A percentile compares a stretch with the other conserved stretches of the same genome.
Evolutionary conservation across 2,797 vertebrate genomes (phyloP).

Genomic region (Lepilemur ruficaudatus): DNA sequence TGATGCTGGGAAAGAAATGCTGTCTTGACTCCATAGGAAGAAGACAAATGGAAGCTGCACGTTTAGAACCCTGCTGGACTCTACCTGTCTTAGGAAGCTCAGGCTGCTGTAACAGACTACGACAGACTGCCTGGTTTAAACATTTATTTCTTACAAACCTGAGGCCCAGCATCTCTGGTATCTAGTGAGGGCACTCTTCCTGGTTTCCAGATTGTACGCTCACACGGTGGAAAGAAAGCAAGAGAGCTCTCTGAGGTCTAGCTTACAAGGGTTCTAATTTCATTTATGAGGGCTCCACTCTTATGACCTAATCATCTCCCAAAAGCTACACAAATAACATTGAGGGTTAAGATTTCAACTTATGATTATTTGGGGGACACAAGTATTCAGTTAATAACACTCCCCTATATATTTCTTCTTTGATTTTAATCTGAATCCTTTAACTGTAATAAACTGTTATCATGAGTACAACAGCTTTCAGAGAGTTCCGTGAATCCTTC

Average conservation of each 20-base stretch:
- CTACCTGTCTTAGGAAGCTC: neutral
- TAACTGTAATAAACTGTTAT: neutral
- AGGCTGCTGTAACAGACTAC: neutral
- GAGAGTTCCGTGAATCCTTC: neutral
- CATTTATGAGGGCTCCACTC: neutral
- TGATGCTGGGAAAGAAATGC: neutral
- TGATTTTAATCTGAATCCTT: neutral
- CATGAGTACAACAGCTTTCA: neutral
- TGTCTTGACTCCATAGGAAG: neutral
- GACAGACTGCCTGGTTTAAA: neutral
- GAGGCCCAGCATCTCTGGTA: neutral
- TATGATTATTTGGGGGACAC: neutral
- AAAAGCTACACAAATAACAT: neutral
- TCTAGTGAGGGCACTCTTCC: neutral
- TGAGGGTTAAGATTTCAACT: neutral
- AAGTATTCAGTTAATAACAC: neutral
- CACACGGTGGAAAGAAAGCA: neutral
- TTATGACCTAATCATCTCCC: neutral
- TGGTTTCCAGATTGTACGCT: neutral
- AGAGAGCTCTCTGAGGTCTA: neutral
- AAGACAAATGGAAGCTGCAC: neutral
- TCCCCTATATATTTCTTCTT: neutral
- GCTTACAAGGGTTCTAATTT: neutral
- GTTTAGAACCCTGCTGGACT: neutral
- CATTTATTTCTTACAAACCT: neutral